These are phyloP conservation scores for Oppia nitens DNA, from an alignment of 1,140 invertebrate species.

Conservation along the genomic window DNA sequence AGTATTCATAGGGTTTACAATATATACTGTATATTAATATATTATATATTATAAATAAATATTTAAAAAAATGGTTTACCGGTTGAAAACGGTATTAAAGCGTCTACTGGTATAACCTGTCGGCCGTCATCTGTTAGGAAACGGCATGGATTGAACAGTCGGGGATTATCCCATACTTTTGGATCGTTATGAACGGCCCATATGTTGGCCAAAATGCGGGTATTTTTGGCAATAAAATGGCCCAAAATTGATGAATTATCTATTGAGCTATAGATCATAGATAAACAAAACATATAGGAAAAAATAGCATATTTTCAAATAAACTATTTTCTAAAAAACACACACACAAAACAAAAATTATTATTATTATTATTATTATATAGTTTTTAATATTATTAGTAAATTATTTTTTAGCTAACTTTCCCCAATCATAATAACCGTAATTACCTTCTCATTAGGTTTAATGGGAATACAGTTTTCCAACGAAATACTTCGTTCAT, in stretches of 20 bases:
- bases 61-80: constrained; percentile 16
- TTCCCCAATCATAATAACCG: too few relatives aligned
- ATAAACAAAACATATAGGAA: too few relatives aligned
- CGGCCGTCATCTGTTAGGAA: constrained; percentile 29
- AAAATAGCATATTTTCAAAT: too few relatives aligned
- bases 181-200: constrained; percentile 49
- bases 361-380: too few relatives aligned
- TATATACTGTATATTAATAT: too few relatives aligned
- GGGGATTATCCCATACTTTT: constrained; percentile 45
- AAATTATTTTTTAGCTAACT: too few relatives aligned
- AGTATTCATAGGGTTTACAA: too few relatives aligned
- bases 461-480: constrained; percentile 18
- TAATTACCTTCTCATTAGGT: constrained; percentile 17
- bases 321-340: too few relatives aligned
- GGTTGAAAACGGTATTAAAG: constrained; percentile 24
- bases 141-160: constrained; percentile 49
- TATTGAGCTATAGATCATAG: not conserved
- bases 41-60: too few relatives aligned
- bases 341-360: too few relatives aligned
- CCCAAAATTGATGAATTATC: constrained; percentile 15
- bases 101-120: constrained; percentile 17
- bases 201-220: constrained; percentile 42
- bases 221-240: constrained; percentile 18
- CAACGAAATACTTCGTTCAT: constrained; percentile 21
- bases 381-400: too few relatives aligned